Conservation (phyloP, 2,797 vertebrate genomes). For the Delichon dasypus region DNA sequence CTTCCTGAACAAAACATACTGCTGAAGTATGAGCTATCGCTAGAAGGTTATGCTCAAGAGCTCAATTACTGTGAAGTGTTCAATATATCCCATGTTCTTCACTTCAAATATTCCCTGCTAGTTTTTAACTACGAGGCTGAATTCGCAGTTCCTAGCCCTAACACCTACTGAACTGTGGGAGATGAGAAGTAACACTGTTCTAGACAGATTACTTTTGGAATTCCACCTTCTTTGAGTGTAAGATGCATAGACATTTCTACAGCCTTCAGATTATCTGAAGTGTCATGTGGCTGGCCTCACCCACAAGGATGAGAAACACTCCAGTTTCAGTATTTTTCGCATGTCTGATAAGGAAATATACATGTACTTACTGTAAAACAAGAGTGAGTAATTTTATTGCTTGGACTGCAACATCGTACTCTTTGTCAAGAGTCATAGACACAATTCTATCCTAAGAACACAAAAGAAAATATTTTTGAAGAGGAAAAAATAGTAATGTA, state of each 20-base stretch:
- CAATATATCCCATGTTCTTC: rapidly evolving
- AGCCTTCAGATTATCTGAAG: background rate
- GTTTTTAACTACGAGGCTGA: background rate
- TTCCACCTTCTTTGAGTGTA: background rate
- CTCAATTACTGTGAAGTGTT: background rate
- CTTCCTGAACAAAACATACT: background rate
- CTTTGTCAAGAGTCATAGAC: constrained; percentile 99
- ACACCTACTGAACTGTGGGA: background rate
- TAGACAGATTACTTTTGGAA: background rate
- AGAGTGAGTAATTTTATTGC: constrained; percentile 99
- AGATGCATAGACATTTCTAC: background rate
- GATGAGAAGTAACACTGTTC: background rate
- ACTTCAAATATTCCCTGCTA: background rate
- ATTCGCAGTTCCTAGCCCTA: background rate
- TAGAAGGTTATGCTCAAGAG: background rate
- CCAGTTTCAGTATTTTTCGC: background rate
- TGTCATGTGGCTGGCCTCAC: background rate
- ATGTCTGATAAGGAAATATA: background rate
- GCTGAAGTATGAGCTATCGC: background rate
- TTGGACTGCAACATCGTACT: constrained; percentile 99
- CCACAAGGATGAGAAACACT: background rate
- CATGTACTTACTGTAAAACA: constrained; percentile 93
- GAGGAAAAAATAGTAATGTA: background rate
- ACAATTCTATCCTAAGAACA: constrained; percentile 93
- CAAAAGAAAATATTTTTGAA: constrained; percentile 44